A percentile compares a stretch with the other conserved stretches of the same genome.
Conservation (phyloP, 1,140 invertebrate genomes). For the Atta texana region DNA sequence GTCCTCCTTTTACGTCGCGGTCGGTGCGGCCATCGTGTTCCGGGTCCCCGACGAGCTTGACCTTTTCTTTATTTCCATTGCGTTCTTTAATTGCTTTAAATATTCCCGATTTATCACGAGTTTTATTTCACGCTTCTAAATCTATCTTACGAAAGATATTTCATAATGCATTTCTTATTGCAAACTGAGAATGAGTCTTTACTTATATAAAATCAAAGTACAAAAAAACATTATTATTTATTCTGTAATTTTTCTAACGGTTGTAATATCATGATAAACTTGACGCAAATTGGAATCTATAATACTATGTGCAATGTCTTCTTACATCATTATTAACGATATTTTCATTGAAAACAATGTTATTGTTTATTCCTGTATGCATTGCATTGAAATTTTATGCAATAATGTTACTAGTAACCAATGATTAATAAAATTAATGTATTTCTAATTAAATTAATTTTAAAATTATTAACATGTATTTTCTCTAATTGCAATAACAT, state of each 20-base stretch:
- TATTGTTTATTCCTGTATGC: neutral
- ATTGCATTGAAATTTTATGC: neutral
- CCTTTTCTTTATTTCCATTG: conserved; percentile 45
- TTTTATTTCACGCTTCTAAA: neutral
- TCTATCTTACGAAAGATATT: neutral
- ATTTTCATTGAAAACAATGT: neutral
- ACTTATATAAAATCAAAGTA: neutral
- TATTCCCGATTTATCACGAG: conserved; percentile 17
- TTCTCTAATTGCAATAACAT: neutral
- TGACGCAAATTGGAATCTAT: neutral
- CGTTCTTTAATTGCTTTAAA: conserved; percentile 36
- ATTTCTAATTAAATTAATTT: neutral
- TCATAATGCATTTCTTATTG: conserved; percentile 1
- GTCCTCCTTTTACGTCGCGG: conserved; percentile 61
- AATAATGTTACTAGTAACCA: neutral
- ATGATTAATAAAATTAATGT: conserved; percentile 5
- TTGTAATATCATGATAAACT: neutral
- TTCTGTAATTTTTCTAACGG: neutral
- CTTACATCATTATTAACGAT: neutral
- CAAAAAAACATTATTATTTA: neutral
- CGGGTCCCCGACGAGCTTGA: conserved; percentile 40
- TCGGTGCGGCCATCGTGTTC: conserved; percentile 1
- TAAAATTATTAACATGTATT: neutral
- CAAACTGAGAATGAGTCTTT: neutral
- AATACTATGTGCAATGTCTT: neutral